Evolutionary conservation across 1,140 invertebrate species (phyloP).

Genomic region (Trachymyrmex septentrionalis): DNA sequence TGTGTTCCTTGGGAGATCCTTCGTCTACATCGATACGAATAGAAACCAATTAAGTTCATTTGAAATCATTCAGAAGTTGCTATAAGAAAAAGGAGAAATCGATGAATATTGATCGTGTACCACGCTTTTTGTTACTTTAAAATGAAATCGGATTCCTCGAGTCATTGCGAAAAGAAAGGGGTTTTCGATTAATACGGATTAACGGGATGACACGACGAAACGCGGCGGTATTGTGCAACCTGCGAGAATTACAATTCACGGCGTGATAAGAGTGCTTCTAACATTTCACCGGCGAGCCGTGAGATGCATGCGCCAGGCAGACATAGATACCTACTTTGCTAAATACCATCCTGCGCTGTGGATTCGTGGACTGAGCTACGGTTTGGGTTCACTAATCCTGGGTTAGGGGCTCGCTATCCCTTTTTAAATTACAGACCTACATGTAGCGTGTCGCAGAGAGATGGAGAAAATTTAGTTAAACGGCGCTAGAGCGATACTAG

Average conservation of each 20-base stretch:
- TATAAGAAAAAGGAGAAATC: background rate
- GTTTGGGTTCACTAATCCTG: conserved; percentile 35
- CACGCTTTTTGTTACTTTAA: background rate
- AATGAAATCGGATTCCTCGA: conserved; percentile 6
- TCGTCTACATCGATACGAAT: background rate
- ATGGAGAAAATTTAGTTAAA: conserved; percentile 45
- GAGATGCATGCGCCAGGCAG: conserved; percentile 20
- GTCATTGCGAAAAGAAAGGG: conserved; percentile 11
- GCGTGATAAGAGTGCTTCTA: conserved; percentile 5
- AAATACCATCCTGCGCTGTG: conserved; percentile 16
- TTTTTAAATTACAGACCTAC: conserved; percentile 55
- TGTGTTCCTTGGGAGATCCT: no score
- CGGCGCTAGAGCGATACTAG: conserved; percentile 12
- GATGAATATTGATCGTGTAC: background rate
- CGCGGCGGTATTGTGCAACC: conserved; percentile 45
- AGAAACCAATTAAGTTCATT: conserved; percentile 1
- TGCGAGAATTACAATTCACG: conserved; percentile 40
- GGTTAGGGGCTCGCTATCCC: conserved; percentile 35
- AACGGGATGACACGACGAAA: conserved; percentile 21
- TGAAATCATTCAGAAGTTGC: background rate
- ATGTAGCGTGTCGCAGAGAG: background rate
- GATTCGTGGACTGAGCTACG: background rate
- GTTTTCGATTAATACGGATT: conserved; percentile 26
- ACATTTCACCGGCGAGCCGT: conserved; percentile 23
- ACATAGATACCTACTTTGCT: conserved; percentile 57